Percentiles rank a stretch among this genome's conserved stretches.
Conservation (phyloP, 2,113 vertebrate genomes). For the Hippocampus guttulatus region DNA sequence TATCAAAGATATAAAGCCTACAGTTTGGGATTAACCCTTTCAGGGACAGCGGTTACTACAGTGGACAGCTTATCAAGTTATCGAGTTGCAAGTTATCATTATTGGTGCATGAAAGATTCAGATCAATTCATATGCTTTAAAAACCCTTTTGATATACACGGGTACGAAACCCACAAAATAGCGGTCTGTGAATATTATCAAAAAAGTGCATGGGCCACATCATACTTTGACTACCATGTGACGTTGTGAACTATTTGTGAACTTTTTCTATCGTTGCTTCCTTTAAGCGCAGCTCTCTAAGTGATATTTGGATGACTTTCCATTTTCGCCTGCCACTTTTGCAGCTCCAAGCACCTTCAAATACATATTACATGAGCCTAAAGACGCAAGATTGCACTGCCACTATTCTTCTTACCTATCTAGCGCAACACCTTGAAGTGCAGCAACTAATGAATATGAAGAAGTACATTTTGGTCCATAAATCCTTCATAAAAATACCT, state of each 20-base stretch:
- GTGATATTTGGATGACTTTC: not conserved
- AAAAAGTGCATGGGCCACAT: not conserved
- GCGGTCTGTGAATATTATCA: not conserved
- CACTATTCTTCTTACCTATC: not conserved
- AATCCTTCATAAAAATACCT: not conserved
- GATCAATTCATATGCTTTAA: not conserved
- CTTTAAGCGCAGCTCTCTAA: not conserved
- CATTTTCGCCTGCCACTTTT: constrained; percentile 3
- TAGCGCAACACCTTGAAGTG: constrained; percentile 3
- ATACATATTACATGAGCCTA: constrained; percentile 4
- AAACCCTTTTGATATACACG: not conserved
- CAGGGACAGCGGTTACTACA: too few relatives aligned
- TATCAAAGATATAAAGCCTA: not conserved
- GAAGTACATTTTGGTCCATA: not conserved
- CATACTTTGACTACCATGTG: not conserved
- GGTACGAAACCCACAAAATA: not conserved
- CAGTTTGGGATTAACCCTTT: too few relatives aligned
- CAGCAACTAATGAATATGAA: constrained; percentile 4
- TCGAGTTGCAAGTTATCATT: too few relatives aligned
- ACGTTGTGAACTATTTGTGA: not conserved
- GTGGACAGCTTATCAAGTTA: too few relatives aligned
- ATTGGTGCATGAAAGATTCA: too few relatives aligned
- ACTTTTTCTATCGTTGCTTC: not conserved
- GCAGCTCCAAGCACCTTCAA: not conserved
- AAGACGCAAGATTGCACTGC: not conserved